Percentiles rank a stretch among this genome's conserved stretches.
phyloP scores from a whole-genome alignment of 1,140 invertebrate species.

The Anastrepha ludens region DNA sequence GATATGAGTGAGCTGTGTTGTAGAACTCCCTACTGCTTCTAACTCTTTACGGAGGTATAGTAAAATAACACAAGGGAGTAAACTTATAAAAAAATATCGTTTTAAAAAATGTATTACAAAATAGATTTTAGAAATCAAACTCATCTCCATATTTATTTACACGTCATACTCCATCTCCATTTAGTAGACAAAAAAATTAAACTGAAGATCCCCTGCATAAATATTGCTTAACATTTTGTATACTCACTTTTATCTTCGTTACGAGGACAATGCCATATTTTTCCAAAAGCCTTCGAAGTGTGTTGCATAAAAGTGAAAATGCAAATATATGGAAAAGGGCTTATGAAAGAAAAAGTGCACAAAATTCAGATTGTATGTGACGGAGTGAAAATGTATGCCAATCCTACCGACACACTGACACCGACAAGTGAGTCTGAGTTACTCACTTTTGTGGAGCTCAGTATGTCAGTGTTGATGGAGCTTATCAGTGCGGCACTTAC shows the following conservation, averaged over 20 bases:
- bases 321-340: constrained; percentile 30
- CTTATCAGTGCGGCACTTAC: constrained; percentile 27
- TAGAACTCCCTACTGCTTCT: too few relatives aligned
- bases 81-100: too few relatives aligned
- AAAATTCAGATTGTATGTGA: constrained; percentile 29
- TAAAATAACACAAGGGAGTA: too few relatives aligned
- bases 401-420: not conserved
- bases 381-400: constrained; percentile 7
- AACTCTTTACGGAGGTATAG: too few relatives aligned
- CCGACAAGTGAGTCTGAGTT: not conserved
- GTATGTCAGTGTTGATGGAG: constrained; percentile 7
- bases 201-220: too few relatives aligned
- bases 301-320: constrained; percentile 36
- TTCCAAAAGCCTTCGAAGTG: not conserved
- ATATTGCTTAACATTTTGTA: too few relatives aligned
- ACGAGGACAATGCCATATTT: constrained; percentile 25
- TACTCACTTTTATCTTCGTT: not conserved
- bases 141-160: too few relatives aligned
- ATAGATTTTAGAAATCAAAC: too few relatives aligned
- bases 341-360: constrained; percentile 3
- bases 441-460: not conserved
- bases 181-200: too few relatives aligned
- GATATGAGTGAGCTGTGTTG: too few relatives aligned
- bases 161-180: too few relatives aligned
- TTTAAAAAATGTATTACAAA: too few relatives aligned